Percentiles rank a stretch among this genome's conserved stretches.
Conservation (phyloP, 2,888 invertebrate genomes). For the Pollenia amentaria region DNA sequence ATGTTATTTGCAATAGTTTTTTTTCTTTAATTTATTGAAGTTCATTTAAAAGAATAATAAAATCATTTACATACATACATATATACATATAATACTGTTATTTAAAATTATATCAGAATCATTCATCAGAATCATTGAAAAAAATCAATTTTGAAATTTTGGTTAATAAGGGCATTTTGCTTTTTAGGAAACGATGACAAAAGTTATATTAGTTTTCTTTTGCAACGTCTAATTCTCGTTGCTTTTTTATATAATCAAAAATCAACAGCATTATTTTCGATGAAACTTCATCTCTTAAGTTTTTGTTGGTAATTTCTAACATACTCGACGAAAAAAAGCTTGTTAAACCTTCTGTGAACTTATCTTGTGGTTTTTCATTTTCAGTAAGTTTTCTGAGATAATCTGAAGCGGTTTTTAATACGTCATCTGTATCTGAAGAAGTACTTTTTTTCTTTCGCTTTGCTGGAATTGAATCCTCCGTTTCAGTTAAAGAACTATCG, state of each 20-base stretch:
- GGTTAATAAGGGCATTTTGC: no score
- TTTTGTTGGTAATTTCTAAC: background rate
- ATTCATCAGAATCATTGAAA: no score
- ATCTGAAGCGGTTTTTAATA: background rate
- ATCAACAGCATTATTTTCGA: slow-evolving; percentile 2
- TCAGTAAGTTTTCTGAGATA: background rate
- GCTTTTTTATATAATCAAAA: slow-evolving; percentile 13
- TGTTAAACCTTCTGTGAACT: background rate
- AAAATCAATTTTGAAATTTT: no score
- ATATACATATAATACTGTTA: no score
- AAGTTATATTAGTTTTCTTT: no score
- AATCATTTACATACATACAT: no score
- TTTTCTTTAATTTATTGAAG: no score
- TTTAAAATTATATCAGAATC: no score
- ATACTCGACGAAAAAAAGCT: background rate
- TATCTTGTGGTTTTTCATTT: background rate
- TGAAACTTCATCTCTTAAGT: slow-evolving; percentile 6
- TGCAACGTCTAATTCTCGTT: background rate
- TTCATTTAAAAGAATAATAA: no score
- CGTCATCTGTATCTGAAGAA: background rate
- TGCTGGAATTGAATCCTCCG: background rate
- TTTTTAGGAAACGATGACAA: no score
- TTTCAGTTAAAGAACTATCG: background rate
- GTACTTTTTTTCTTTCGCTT: background rate
- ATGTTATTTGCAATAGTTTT: no score